Conservation (phyloP, 2,113 vertebrate genomes). For the Acanthochromis polyacanthus region DNA sequence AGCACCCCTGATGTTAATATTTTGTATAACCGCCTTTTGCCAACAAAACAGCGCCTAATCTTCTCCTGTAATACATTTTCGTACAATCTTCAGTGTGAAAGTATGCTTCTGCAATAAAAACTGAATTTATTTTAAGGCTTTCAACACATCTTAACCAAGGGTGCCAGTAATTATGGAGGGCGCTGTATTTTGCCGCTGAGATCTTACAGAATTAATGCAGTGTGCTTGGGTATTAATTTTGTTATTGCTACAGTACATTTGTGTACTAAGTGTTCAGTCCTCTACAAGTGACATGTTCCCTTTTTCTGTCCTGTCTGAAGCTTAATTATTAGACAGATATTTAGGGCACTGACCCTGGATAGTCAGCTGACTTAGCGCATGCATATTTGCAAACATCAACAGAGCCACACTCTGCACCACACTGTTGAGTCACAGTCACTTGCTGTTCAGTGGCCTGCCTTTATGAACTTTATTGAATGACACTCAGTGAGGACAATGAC, state of each 20-base stretch:
- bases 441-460: not conserved
- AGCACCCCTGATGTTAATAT: too few species aligned
- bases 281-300: not conserved
- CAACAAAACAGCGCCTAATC: too few species aligned
- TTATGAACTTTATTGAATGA: slow-evolving; percentile 30
- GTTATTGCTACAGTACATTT: not conserved
- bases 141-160: too few species aligned
- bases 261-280: not conserved
- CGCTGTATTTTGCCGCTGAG: too few species aligned
- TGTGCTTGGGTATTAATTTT: not conserved
- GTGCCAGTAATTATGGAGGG: too few species aligned
- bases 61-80: too few species aligned
- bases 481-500: not conserved
- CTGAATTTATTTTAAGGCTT: too few species aligned
- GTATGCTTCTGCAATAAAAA: too few species aligned
- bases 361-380: slow-evolving; percentile 52
- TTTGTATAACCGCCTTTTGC: too few species aligned
- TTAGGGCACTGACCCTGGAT: slow-evolving; percentile 61
- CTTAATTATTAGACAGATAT: slow-evolving; percentile 80
- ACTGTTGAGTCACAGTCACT: slow-evolving; percentile 10
- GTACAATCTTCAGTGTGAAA: too few species aligned
- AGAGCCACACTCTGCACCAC: slow-evolving; percentile 18
- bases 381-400: slow-evolving; percentile 23
- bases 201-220: not conserved
- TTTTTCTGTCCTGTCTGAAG: slow-evolving; percentile 27